phyloP scores from a whole-genome alignment of 2,888 invertebrate species.

The Lycophotia porphyrea region DNA sequence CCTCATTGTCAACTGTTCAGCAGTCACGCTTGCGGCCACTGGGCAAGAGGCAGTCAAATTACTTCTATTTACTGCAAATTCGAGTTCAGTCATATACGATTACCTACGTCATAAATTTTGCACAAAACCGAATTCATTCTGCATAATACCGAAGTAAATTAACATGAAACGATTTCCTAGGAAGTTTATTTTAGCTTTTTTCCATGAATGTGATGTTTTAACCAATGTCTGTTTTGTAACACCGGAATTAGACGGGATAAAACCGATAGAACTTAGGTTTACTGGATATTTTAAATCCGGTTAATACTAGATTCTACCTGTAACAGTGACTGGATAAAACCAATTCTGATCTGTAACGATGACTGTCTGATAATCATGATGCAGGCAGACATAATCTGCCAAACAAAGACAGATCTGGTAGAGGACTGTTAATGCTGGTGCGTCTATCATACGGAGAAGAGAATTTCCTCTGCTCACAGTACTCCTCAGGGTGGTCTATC shows the following conservation, averaged over 20 bases:
- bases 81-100: conserved; percentile 27
- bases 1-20: neutral
- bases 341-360: neutral
- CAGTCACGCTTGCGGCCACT: neutral
- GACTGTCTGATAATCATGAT: neutral
- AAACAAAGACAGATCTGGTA: neutral
- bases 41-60: neutral
- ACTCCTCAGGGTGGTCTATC: neutral
- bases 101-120: conserved; percentile 42
- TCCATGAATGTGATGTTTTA: conserved; percentile 28
- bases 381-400: neutral
- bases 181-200: conserved; percentile 34
- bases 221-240: conserved; percentile 27
- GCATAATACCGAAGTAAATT: conserved; percentile 23
- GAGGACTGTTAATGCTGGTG: neutral
- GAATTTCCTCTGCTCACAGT: neutral
- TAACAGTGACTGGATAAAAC: neutral
- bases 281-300: neutral
- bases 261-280: neutral
- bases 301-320: neutral
- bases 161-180: conserved; percentile 37
- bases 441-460: neutral
- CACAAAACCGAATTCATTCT: conserved; percentile 13
- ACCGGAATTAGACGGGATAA: neutral
- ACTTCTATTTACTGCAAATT: conserved; percentile 12